Base-by-base conservation (phyloP, 2,797 vertebrate species). In the Coreius guichenoti region DNA sequence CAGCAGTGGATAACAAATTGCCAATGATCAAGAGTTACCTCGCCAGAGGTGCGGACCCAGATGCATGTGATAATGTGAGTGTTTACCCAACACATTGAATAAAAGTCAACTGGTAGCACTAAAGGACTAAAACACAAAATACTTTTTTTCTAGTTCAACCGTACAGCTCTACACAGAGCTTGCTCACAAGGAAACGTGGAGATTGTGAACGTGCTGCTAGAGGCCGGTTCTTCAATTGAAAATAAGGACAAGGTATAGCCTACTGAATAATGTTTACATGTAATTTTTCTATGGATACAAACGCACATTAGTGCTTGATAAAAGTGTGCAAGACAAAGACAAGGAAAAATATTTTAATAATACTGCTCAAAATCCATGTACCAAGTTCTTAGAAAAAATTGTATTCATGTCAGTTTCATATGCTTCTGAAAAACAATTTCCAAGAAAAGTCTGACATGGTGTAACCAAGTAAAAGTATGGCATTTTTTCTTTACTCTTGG, bases 91-190 rank as follows among this genome's bases (percentile, higher is more conserved):
- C 72, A 83, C 17, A 13, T 2, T 4, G 5, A 43, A 68, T 26
- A 29, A 69, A 43, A 84, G 47, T 69, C 21, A 33, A 5, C 2
- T 72, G 21, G 36, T 12, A 26, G 19, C 14, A 86, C 36, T 43
- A 23, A 69, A 26, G 21, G 31, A 75, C 47, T 26, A n/a, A 58
- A 31, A 80, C 29, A 51, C 43, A 29, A 68, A 54, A 56, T 19
- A 83, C 12, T 67, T 23, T 23, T 13, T 87, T 47, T 84, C 86
- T 89, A 98, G 97, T 97, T 96, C 89, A 94, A 96, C 75, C 93
- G 96, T 63, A 97, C 97, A 0, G 97, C 96, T 1, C 88, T 98
- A 88, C 96, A 98, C 86, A 95, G 95, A 93, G 97, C 97, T 0
- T 96, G 96, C 87, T 95, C 95, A 69, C 92, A 95, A 92, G 97